A percentile compares a stretch with the other conserved stretches of the same genome.
These are phyloP conservation scores for Rhea americana DNA, from an alignment of 2,113 vertebrate genomes.

Conservation along the genomic window DNA sequence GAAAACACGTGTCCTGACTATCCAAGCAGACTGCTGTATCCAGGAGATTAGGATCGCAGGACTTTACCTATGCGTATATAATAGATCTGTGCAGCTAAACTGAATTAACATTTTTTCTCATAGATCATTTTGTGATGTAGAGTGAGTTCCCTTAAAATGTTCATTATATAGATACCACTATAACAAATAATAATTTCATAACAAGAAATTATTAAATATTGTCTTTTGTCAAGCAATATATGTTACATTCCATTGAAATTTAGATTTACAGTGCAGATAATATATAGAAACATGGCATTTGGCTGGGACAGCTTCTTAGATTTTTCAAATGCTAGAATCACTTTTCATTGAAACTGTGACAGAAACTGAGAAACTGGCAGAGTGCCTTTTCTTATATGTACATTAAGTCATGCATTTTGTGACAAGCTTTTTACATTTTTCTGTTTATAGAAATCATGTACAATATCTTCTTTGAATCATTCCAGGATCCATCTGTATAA, in stretches of 20 bases:
- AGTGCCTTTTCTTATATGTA: conserved; percentile 2
- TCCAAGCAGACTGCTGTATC: not conserved
- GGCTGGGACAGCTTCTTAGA: conserved; percentile 55
- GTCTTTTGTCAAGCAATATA: not conserved
- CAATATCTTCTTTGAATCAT: conserved; percentile 10
- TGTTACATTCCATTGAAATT: not conserved
- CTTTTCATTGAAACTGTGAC: conserved; percentile 68
- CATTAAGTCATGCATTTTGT: conserved; percentile 21
- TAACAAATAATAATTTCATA: not conserved
- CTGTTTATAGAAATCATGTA: conserved; percentile 18
- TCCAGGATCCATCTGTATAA: not conserved
- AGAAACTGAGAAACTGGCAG: conserved; percentile 64
- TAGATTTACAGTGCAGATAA: conserved; percentile 35
- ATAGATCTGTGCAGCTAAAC: not conserved
- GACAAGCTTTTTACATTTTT: not conserved
- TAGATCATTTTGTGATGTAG: not conserved
- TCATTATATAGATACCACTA: rapidly evolving
- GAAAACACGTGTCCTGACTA: conserved; percentile 17
- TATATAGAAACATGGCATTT: conserved; percentile 64
- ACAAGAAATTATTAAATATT: conserved; percentile 2
- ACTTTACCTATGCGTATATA: not conserved
- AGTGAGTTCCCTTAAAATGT: not conserved
- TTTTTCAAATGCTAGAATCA: conserved; percentile 62
- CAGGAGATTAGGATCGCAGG: not conserved
- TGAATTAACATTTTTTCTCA: not conserved